Evolutionary conservation across 1,140 invertebrate species (phyloP).

Genomic region (Neodiprion pinetum): DNA sequence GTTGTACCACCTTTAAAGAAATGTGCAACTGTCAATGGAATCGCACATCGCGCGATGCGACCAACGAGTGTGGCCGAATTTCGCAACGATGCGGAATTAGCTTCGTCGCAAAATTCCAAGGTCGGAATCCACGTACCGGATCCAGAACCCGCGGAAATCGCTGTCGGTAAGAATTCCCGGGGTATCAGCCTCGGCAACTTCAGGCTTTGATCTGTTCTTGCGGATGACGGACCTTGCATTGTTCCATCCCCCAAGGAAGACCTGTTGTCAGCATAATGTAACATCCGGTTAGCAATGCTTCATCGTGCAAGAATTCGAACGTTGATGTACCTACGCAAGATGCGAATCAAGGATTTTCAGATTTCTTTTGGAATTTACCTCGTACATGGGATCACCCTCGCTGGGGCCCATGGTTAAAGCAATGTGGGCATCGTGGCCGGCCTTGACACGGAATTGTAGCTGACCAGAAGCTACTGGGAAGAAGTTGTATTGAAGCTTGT

Average conservation of each 20-base stretch:
- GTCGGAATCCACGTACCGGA: slow-evolving; percentile 54
- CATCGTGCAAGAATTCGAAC: neutral
- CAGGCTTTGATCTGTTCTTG: slow-evolving; percentile 78
- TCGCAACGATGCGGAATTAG: neutral
- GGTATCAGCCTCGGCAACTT: slow-evolving; percentile 75
- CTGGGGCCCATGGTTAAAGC: slow-evolving; percentile 72
- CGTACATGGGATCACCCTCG: slow-evolving; percentile 77
- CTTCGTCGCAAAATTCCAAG: neutral
- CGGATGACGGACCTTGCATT: slow-evolving; percentile 85
- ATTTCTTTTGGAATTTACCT: slow-evolving; percentile 59
- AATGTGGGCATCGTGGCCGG: slow-evolving; percentile 81
- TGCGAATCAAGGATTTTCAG: slow-evolving; percentile 1
- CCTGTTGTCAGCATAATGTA: slow-evolving; percentile 55
- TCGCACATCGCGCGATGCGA: neutral
- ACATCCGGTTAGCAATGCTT: slow-evolving; percentile 12
- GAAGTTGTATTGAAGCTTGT: slow-evolving; percentile 83
- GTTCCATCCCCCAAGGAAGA: slow-evolving; percentile 85
- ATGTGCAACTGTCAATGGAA: slow-evolving; percentile 9
- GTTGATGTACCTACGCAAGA: neutral
- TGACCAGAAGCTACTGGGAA: slow-evolving; percentile 71
- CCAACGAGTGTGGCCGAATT: neutral
- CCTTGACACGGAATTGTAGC: slow-evolving; percentile 77
- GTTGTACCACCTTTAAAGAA: slow-evolving; percentile 68
- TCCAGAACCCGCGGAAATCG: slow-evolving; percentile 84
- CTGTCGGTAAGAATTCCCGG: slow-evolving; percentile 71